Evolutionary conservation across 2,888 invertebrate species (phyloP), one percentile per base, ranked within the genome.

Genomic region (Laothoe populi): DNA sequence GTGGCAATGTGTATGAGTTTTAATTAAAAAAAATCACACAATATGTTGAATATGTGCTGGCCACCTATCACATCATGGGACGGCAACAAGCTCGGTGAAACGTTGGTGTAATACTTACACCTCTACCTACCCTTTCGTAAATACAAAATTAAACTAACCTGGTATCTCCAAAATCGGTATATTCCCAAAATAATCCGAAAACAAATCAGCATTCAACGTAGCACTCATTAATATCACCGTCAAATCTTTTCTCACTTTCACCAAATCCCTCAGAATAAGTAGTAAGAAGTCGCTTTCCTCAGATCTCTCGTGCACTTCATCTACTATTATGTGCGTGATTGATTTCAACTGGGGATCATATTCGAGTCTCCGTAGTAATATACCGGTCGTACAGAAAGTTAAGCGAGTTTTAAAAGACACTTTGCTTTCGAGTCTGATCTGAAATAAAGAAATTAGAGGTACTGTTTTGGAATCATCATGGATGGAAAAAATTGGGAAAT

Each of bases 171-270:
- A 87, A 49, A 97, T 93, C 1, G 98, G 97, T 63, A 96, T 95
- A 44, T 94, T 94, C 40, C 94, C 94, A 83, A 98, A 99, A 85
- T 99, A 99, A 53, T 95, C 90, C 1, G 96, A 95, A 81, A 99
- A 99, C 62, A 97, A 87, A 38, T 96, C 94, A 0, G 97, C 95
- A 82, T 98, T 98, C 73, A 99, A 84, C 0, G 98, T 98, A 1
- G 99, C 99, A 79, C 98, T 98, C 98, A 99, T 99, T 5, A 99
- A 92, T 75, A 99, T 95, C 0, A 99, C 92, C 73, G 96, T 97
- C 60, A 98, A 87, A 77, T 98, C 96, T 57, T 94, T 94, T 63
- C 97, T 94, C 61, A 95, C 93, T 65, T 93, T 93, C 60, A 98
- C 87, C 60, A 98, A 93, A 78, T 97, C 96, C 84, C 96, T 95